Evolutionary conservation across 2,797 vertebrate species (phyloP).

Genomic region (Rhabdomys pumilio): DNA sequence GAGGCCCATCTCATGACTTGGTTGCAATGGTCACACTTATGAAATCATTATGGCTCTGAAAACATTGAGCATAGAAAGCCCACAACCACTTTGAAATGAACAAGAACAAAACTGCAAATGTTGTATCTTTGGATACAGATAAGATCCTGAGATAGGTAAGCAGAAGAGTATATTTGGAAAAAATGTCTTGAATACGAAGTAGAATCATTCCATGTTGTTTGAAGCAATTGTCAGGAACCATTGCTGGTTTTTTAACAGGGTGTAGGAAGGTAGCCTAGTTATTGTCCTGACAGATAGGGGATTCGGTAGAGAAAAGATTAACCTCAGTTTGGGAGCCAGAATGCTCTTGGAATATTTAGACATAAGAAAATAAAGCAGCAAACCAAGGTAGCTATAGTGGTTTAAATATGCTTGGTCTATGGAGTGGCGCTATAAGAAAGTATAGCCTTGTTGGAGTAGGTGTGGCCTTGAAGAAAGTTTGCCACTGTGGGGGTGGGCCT

Average conservation of each 20-base stretch:
- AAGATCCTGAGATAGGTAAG: background rate
- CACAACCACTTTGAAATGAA: background rate
- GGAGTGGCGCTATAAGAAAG: too few relatives aligned
- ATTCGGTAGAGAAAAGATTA: background rate
- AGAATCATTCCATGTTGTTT: background rate
- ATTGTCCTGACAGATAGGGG: background rate
- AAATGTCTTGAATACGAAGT: background rate
- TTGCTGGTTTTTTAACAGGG: background rate
- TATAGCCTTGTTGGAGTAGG: too few relatives aligned
- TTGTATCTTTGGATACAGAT: background rate
- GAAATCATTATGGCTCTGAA: background rate
- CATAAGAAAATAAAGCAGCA: background rate
- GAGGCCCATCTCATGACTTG: background rate
- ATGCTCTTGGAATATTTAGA: background rate
- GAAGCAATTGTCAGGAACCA: background rate
- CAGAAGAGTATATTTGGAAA: background rate
- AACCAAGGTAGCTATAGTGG: too few relatives aligned
- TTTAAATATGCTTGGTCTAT: too few relatives aligned
- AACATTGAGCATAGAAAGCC: background rate
- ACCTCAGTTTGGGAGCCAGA: background rate
- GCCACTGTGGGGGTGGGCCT: too few relatives aligned
- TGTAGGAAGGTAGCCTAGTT: background rate
- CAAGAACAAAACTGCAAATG: background rate
- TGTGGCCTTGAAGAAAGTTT: too few relatives aligned
- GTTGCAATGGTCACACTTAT: slow-evolving; percentile 25